phyloP scores from a whole-genome alignment of 2,888 invertebrate genomes.

The Drosophila birchii region DNA sequence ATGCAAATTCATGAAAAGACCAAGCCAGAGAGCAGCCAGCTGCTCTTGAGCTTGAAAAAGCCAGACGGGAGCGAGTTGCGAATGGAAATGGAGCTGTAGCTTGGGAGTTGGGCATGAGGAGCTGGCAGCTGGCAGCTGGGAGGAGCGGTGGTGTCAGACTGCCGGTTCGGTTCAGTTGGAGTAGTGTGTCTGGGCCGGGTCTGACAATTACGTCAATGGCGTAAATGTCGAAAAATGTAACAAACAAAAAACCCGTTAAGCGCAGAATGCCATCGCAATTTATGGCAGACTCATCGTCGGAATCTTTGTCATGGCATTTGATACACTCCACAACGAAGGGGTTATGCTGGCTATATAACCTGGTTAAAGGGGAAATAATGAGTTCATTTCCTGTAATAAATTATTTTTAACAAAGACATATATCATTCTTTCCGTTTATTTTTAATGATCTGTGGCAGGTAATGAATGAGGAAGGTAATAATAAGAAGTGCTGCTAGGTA shows the following conservation, averaged over 20 bases:
- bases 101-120: conserved; percentile 2
- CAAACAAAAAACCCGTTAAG: conserved; percentile 74
- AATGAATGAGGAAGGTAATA: too few species aligned
- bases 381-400: neutral
- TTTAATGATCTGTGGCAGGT: neutral
- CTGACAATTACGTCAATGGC: conserved; percentile 79
- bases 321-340: conserved; percentile 19
- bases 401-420: neutral
- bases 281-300: conserved; percentile 53
- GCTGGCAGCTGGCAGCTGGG: conserved; percentile 25
- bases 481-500: too few species aligned
- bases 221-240: conserved; percentile 68
- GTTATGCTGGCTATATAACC: neutral
- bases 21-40: conserved; percentile 30
- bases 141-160: conserved; percentile 45
- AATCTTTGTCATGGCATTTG: conserved; percentile 33
- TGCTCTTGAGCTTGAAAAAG: conserved; percentile 79
- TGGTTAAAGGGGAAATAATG: neutral
- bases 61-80: conserved; percentile 43
- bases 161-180: conserved; percentile 24
- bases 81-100: conserved; percentile 27
- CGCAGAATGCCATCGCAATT: conserved; percentile 68
- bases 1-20: conserved; percentile 72
- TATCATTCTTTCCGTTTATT: neutral
- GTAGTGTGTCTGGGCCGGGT: conserved; percentile 63